Evolutionary conservation across 2,113 vertebrate species (phyloP).

Genomic region (Corvus hawaiiensis): DNA sequence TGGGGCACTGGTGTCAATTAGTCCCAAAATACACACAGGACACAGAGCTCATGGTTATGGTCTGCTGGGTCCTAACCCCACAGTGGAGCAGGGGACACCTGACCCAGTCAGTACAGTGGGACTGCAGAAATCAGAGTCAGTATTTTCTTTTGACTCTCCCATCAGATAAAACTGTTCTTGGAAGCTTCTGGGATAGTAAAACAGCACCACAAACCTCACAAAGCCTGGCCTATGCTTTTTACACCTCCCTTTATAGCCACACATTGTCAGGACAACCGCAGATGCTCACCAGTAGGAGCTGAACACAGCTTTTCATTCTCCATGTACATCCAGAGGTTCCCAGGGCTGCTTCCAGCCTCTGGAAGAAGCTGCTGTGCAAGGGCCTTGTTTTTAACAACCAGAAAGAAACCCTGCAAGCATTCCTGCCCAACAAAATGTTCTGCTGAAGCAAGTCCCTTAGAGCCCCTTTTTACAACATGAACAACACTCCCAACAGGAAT

Average conservation of each 20-base stretch:
- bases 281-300: not conserved
- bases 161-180: not conserved
- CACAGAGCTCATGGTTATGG: not conserved
- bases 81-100: not conserved
- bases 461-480: not conserved
- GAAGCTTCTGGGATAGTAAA: not conserved
- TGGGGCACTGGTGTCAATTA: not conserved
- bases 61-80: not conserved
- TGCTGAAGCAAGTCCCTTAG: not conserved
- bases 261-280: accelerated
- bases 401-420: accelerated
- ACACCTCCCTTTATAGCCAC: not conserved
- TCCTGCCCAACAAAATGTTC: not conserved
- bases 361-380: not conserved
- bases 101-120: not conserved
- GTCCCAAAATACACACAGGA: not conserved
- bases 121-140: not conserved
- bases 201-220: not conserved
- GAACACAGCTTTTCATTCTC: not conserved
- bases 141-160: not conserved
- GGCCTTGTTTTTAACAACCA: not conserved
- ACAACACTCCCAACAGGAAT: not conserved
- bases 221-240: not conserved
- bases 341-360: not conserved
- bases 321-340: not conserved